phyloP scores from a whole-genome alignment of 2,113 vertebrate genomes.

The Malurus cyaneus region DNA sequence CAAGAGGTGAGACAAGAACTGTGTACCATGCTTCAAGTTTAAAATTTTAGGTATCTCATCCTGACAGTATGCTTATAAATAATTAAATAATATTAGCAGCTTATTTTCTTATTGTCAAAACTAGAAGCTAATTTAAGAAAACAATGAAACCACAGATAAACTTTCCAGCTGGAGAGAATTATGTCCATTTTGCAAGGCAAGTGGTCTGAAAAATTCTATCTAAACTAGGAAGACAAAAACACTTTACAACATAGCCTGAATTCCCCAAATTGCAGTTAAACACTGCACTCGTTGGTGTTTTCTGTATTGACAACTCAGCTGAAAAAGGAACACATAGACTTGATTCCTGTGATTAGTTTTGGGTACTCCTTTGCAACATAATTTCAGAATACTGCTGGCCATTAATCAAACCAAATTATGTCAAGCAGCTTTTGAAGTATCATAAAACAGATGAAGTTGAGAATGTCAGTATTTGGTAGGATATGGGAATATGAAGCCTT shows the following conservation, averaged over 20 bases:
- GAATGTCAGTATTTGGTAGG: not conserved
- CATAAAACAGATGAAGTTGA: not conserved
- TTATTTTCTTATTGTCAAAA: not conserved
- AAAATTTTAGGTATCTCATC: not conserved
- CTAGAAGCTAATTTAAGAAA: not conserved
- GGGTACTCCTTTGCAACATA: not conserved
- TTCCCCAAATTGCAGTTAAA: not conserved
- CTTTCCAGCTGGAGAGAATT: not conserved
- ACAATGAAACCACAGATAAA: not conserved
- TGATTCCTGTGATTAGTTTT: not conserved
- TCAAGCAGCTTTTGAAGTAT: constrained; percentile 10
- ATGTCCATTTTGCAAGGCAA: not conserved
- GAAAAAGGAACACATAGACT: not conserved
- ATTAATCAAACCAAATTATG: constrained; percentile 17
- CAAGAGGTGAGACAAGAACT: not conserved
- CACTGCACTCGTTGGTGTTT: not conserved
- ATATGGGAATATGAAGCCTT: not conserved
- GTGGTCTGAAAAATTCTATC: not conserved
- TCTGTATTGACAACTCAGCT: not conserved
- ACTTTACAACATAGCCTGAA: not conserved
- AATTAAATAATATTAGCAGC: not conserved
- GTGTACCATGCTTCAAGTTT: not conserved
- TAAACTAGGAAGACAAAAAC: not conserved
- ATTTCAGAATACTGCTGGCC: not conserved
- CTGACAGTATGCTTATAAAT: not conserved